Conservation (phyloP, 2,888 invertebrate genomes). For the Microchrysa polita region DNA sequence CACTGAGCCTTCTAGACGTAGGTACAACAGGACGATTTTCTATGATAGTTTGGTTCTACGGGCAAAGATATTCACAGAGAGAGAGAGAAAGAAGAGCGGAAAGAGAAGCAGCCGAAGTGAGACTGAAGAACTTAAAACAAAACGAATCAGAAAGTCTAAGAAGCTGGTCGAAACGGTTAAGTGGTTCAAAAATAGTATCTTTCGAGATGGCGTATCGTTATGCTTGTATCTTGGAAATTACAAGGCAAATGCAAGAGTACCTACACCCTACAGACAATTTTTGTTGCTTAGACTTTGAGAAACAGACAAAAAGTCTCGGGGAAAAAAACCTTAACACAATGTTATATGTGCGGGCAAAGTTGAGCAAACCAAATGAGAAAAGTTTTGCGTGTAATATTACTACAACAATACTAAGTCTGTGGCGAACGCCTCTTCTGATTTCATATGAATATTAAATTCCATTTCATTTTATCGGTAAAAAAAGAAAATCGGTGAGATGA, state of each 20-base stretch:
- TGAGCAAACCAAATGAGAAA: conserved; percentile 42
- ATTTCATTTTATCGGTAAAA: conserved; percentile 21
- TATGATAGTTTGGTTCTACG: too few species aligned
- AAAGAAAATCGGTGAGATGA: too few species aligned
- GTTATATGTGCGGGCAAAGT: conserved; percentile 35
- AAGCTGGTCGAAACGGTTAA: conserved; percentile 11
- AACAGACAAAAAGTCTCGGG: too few species aligned
- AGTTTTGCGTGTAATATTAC: conserved; percentile 39
- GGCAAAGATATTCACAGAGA: too few species aligned
- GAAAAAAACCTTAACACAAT: neutral
- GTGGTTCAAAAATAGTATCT: conserved; percentile 34
- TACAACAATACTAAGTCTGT: neutral
- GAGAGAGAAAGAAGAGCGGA: too few species aligned
- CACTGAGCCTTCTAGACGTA: too few species aligned
- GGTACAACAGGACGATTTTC: too few species aligned
- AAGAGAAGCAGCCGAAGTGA: too few species aligned
- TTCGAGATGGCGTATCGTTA: neutral
- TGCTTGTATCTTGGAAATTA: neutral
- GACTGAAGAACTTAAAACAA: conserved; percentile 32
- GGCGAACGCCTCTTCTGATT: too few species aligned
- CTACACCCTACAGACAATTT: conserved; percentile 19
- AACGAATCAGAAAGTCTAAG: conserved; percentile 26
- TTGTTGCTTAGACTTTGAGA: conserved; percentile 2
- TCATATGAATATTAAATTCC: conserved; percentile 43
- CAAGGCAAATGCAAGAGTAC: neutral